These are phyloP conservation scores for Fratercula arctica DNA, from an alignment of 2,797 vertebrate genomes.

Conservation along the genomic window DNA sequence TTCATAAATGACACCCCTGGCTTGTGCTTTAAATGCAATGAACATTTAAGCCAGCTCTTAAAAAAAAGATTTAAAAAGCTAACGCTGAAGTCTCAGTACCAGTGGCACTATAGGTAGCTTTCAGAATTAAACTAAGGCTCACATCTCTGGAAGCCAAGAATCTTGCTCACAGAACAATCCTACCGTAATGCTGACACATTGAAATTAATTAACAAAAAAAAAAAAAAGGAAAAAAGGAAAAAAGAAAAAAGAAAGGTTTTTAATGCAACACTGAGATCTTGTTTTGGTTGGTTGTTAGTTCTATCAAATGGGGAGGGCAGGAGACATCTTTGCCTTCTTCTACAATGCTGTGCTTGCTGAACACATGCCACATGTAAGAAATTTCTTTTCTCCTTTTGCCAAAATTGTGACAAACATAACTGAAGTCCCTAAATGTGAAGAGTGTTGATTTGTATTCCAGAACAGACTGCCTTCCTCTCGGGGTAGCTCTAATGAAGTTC, in stretches of 20 bases:
- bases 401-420: neutral
- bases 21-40: accelerated
- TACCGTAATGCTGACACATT: neutral
- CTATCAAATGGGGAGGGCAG: neutral
- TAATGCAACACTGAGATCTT: neutral
- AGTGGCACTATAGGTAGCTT: neutral
- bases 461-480: neutral
- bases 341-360: neutral
- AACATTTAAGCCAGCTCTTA: neutral
- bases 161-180: neutral
- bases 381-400: neutral
- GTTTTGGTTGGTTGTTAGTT: neutral
- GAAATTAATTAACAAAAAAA: neutral
- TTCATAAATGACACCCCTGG: neutral
- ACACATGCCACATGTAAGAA: neutral
- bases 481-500: neutral
- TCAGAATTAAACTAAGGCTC: neutral
- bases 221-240: too few relatives aligned
- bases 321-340: neutral
- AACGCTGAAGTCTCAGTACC: neutral
- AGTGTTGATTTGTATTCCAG: neutral
- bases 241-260: neutral
- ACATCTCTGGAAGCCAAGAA: neutral
- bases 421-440: neutral
- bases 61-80: neutral